These are phyloP conservation scores for Leptoteleia sp. DNA, from an alignment of 1,140 invertebrate species.

Conservation along the genomic window DNA sequence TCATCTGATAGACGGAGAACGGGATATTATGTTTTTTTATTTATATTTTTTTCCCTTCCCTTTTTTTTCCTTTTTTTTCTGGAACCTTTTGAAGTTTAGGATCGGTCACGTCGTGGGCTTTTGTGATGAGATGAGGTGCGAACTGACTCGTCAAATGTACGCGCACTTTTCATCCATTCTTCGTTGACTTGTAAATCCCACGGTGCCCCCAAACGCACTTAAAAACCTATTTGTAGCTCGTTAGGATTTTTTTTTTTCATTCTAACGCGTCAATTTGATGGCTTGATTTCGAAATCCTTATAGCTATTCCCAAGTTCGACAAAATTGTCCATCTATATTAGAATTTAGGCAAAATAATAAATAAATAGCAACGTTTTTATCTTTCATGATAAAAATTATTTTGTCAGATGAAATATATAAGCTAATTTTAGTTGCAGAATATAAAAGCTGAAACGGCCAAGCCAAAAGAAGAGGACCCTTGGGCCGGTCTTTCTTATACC, in stretches of 20 bases:
- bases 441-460: conserved; percentile 71
- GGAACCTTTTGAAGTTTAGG: conserved; percentile 41
- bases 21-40: conserved; percentile 13
- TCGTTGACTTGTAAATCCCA: conserved; percentile 39
- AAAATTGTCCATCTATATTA: too few species aligned
- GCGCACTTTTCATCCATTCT: conserved; percentile 45
- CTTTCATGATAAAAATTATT: too few species aligned
- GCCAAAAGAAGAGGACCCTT: conserved; percentile 82
- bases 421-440: conserved; percentile 75
- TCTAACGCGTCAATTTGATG: conserved; percentile 24
- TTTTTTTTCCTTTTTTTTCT: too few species aligned
- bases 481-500: conserved; percentile 89
- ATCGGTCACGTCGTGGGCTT: conserved; percentile 22
- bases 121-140: conserved; percentile 38
- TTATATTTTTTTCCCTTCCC: too few species aligned
- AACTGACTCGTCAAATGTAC: conserved; percentile 46
- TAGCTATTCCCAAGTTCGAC: too few species aligned
- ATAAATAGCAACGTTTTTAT: too few species aligned
- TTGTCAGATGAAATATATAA: too few species aligned
- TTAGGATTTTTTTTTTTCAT: conserved; percentile 37
- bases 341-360: too few species aligned
- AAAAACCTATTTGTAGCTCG: conserved; percentile 36
- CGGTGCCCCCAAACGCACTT: conserved; percentile 15
- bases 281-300: too few species aligned
- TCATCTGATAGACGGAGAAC: conserved; percentile 33